phyloP scores from a whole-genome alignment of 2,113 vertebrate species.

The Calypte anna region DNA sequence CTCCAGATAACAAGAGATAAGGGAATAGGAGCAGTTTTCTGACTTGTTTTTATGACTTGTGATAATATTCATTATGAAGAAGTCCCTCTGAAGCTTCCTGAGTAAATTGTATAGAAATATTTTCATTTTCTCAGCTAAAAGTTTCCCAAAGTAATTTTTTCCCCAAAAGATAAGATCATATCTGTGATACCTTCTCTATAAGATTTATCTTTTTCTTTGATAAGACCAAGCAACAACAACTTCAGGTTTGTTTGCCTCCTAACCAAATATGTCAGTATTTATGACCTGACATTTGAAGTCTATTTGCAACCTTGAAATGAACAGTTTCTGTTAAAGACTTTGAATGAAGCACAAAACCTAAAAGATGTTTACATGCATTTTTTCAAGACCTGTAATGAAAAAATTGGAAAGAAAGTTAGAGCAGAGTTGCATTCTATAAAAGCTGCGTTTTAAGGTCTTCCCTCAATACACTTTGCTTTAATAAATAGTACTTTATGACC shows the following conservation, averaged over 20 bases:
- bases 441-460: background rate
- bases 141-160: background rate
- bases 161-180: background rate
- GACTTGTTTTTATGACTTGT: background rate
- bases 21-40: background rate
- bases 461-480: background rate
- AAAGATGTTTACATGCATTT: background rate
- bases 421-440: background rate
- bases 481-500: conserved; percentile 13
- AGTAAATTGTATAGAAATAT: background rate
- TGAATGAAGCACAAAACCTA: background rate
- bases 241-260: background rate
- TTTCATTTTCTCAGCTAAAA: background rate
- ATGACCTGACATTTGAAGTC: background rate
- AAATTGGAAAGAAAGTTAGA: background rate
- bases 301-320: background rate
- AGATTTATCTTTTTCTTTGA: background rate
- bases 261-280: background rate
- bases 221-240: background rate
- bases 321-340: background rate
- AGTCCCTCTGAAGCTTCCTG: background rate
- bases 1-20: background rate
- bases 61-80: background rate
- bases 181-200: background rate
- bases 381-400: background rate